Percentiles rank a stretch among this genome's conserved stretches.
These are phyloP conservation scores for Todiramphus chloris DNA, from an alignment of 2,113 vertebrate genomes.

Conservation along the genomic window DNA sequence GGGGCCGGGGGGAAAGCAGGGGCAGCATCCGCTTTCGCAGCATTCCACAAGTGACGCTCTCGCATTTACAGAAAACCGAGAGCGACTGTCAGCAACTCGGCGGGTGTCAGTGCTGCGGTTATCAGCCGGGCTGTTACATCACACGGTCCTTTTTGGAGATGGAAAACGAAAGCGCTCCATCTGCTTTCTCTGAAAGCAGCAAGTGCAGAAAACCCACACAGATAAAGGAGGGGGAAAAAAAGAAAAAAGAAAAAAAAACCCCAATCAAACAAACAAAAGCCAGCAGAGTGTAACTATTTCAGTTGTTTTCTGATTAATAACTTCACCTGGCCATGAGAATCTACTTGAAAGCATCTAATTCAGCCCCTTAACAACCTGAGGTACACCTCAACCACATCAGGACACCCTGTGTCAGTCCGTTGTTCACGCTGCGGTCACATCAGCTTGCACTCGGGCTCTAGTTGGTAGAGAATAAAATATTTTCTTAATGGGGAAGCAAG, in stretches of 20 bases:
- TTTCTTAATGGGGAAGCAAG: neutral
- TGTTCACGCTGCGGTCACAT: rapidly evolving
- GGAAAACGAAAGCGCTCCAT: neutral
- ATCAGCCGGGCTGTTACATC: neutral
- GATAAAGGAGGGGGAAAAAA: neutral
- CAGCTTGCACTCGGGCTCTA: neutral
- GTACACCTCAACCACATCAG: neutral
- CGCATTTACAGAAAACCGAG: neutral
- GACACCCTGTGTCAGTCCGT: neutral
- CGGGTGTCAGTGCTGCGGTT: neutral
- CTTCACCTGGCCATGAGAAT: neutral
- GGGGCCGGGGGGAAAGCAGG: neutral
- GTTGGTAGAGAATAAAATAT: neutral
- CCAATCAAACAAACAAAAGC: no score
- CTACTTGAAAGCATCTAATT: neutral
- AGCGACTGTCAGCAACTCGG: neutral
- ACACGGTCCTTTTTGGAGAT: neutral
- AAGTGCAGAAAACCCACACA: neutral
- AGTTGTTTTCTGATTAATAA: neutral
- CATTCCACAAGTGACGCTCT: neutral
- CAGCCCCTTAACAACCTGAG: neutral
- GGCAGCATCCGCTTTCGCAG: neutral
- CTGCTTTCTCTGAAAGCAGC: neutral
- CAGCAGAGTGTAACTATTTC: neutral
- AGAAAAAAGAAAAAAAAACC: no score